phyloP scores from a whole-genome alignment of 2,113 vertebrate species.

The Holacanthus passer region DNA sequence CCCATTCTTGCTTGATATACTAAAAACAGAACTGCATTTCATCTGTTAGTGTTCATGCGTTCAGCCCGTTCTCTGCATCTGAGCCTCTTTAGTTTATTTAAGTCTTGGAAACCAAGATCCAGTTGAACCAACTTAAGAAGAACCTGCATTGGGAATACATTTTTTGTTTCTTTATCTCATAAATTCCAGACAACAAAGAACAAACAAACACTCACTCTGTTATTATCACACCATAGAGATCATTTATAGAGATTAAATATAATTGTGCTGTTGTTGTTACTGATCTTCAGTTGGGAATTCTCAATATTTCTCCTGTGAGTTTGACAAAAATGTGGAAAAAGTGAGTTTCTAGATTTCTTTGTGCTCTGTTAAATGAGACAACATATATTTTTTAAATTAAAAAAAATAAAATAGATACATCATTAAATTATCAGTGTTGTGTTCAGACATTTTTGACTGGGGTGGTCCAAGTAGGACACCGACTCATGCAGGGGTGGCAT shows the following conservation, averaged over 20 bases:
- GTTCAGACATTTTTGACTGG: too few relatives aligned
- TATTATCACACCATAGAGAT: neutral
- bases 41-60: neutral
- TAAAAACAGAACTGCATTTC: constrained; percentile 22
- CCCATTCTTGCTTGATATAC: too few relatives aligned
- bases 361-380: neutral
- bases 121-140: neutral
- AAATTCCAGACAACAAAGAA: neutral
- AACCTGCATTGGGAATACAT: neutral
- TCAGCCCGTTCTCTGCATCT: neutral
- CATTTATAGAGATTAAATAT: constrained; percentile 15
- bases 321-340: neutral
- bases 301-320: neutral
- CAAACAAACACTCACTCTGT: neutral
- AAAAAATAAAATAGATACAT: too few relatives aligned
- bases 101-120: neutral
- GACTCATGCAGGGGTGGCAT: too few relatives aligned
- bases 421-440: too few relatives aligned
- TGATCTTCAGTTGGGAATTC: neutral
- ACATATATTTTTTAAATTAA: neutral
- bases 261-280: neutral
- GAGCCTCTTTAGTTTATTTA: neutral
- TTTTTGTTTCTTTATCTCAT: neutral
- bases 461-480: too few relatives aligned
- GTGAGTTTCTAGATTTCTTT: neutral